These are phyloP conservation scores for Strongylocentrotus purpuratus DNA, from an alignment of 35 echinoderm and acorn worm species.

Conservation along the genomic window DNA sequence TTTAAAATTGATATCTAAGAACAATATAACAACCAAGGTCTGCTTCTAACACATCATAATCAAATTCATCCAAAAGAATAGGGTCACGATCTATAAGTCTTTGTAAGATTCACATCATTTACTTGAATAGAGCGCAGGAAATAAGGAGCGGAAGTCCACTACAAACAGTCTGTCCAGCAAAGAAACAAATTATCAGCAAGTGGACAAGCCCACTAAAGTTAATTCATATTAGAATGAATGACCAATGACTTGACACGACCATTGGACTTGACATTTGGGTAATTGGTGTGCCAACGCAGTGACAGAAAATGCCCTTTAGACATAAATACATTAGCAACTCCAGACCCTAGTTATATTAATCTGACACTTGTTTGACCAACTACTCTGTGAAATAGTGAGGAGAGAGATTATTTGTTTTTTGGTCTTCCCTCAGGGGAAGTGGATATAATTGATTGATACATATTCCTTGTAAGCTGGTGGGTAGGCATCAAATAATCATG, in stretches of 20 bases:
- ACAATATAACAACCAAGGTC: too few relatives aligned
- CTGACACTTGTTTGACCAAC: not conserved
- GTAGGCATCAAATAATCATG: not conserved
- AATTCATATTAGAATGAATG: not conserved
- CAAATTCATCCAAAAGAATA: too few relatives aligned
- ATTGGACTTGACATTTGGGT: slow-evolving; percentile 10
- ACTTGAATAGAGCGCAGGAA: not conserved
- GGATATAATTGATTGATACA: not conserved
- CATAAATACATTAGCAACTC: not conserved
- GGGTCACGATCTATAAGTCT: too few relatives aligned
- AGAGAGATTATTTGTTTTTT: not conserved
- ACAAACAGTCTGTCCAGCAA: not conserved
- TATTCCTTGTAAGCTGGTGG: not conserved
- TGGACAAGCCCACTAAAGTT: not conserved
- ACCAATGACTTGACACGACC: not conserved
- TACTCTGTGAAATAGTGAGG: not conserved
- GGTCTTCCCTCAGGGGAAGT: not conserved
- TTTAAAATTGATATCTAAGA: too few relatives aligned
- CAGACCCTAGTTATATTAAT: not conserved
- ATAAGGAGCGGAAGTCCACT: not conserved
- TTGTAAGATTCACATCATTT: not conserved
- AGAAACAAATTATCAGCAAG: not conserved
- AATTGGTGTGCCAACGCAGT: not conserved
- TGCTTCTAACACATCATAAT: too few relatives aligned
- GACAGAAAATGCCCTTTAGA: not conserved